These are phyloP conservation scores for Coecobrya sp. DNA, from an alignment of 2,888 invertebrate genomes.

Conservation along the genomic window DNA sequence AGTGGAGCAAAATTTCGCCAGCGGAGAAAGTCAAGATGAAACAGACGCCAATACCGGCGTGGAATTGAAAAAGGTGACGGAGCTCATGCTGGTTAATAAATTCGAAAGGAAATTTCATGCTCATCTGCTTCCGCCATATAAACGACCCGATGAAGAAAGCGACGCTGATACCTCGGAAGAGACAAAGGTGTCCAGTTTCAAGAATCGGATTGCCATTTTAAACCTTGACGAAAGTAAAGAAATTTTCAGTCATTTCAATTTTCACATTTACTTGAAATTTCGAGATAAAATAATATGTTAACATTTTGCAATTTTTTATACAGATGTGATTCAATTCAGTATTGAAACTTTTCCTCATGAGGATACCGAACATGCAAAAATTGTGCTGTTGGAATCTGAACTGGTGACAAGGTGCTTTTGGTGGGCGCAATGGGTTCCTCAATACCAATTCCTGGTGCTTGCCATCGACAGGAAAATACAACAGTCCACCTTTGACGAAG, in stretches of 20 bases:
- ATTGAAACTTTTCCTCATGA: constrained; percentile 72
- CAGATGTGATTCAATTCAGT: constrained; percentile 73
- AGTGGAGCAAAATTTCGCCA: too few relatives aligned
- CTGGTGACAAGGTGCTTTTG: constrained; percentile 87
- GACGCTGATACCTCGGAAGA: constrained; percentile 73
- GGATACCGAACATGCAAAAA: constrained; percentile 17
- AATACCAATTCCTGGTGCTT: constrained; percentile 93
- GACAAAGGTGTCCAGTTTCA: constrained; percentile 72
- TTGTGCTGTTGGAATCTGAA: constrained; percentile 82
- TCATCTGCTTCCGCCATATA: constrained; percentile 80
- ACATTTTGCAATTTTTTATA: constrained; percentile 14
- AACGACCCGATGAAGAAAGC: constrained; percentile 70
- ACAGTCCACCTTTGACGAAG: constrained; percentile 90
- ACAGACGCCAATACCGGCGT: not conserved
- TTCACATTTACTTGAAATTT: too few relatives aligned
- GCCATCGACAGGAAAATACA: constrained; percentile 93
- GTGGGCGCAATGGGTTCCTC: constrained; percentile 96
- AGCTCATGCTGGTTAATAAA: constrained; percentile 66
- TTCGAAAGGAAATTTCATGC: constrained; percentile 77
- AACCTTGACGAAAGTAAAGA: constrained; percentile 79
- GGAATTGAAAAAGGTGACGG: constrained; percentile 51
- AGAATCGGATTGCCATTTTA: constrained; percentile 79
- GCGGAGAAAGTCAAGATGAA: constrained; percentile 52
- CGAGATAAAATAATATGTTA: not conserved
- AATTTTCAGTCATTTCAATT: too few relatives aligned